Evolutionary conservation across 2,797 vertebrate genomes (phyloP).

Genomic region (Cynopterus sphinx): DNA sequence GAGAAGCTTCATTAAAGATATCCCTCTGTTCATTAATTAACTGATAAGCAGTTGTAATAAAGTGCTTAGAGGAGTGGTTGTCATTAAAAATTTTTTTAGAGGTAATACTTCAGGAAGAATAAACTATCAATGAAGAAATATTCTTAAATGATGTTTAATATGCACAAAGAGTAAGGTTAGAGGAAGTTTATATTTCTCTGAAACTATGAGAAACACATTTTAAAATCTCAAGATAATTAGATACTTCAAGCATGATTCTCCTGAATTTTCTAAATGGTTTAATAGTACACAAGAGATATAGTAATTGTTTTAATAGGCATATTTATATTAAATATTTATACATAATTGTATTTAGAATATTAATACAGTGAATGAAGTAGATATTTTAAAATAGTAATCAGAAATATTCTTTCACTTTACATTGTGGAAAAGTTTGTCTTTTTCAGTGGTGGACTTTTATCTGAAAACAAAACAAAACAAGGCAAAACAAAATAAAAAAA

Average conservation of each 20-base stretch:
- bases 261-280: conserved; percentile 61
- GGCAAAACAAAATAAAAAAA: no score
- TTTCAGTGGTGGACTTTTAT: background rate
- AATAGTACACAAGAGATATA: conserved; percentile 37
- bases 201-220: conserved; percentile 68
- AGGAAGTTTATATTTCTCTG: conserved; percentile 67
- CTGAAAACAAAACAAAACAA: background rate
- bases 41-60: conserved; percentile 79
- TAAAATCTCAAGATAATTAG: conserved; percentile 65
- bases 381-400: conserved; percentile 7
- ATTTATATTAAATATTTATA: conserved; percentile 36
- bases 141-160: conserved; percentile 66
- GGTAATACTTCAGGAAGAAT: conserved; percentile 70
- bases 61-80: conserved; percentile 73
- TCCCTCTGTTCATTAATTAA: conserved; percentile 80
- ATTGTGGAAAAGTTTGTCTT: background rate
- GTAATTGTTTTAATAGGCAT: conserved; percentile 38
- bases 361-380: background rate
- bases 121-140: conserved; percentile 72
- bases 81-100: conserved; percentile 77
- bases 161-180: conserved; percentile 53
- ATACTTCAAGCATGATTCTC: conserved; percentile 48
- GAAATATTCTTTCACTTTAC: background rate
- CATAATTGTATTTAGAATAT: background rate
- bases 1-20: conserved; percentile 79